A percentile compares a stretch with the other conserved stretches of the same genome.
Evolutionary conservation across 2,113 vertebrate genomes (phyloP).

Genomic region (Monopterus albus): DNA sequence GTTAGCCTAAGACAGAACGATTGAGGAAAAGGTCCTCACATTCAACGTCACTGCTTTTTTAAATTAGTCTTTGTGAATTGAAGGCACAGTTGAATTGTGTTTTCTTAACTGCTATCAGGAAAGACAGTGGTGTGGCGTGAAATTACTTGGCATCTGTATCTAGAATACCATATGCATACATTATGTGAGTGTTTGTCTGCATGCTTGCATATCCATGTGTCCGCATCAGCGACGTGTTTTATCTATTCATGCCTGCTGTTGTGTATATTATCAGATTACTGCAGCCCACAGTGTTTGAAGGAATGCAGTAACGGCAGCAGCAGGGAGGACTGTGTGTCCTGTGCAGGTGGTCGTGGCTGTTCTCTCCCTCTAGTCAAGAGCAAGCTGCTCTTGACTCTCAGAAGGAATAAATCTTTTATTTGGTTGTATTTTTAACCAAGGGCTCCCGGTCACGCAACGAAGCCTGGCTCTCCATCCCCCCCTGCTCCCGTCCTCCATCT

Average conservation of each 20-base stretch:
- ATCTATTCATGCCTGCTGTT: constrained; percentile 25
- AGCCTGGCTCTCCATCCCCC: constrained; percentile 43
- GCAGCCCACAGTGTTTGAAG: constrained; percentile 18
- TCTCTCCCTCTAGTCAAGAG: constrained; percentile 64
- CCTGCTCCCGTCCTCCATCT: constrained; percentile 30
- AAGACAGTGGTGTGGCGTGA: constrained; percentile 4
- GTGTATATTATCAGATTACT: constrained; percentile 47
- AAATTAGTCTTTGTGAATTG: constrained; percentile 98
- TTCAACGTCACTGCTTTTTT: constrained; percentile 90
- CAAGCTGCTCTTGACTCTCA: constrained; percentile 76
- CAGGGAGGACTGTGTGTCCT: constrained; percentile 72
- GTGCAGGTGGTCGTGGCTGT: constrained; percentile 76
- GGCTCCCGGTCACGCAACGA: constrained; percentile 80
- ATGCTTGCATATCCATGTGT: constrained; percentile 23
- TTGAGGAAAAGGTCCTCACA: constrained; percentile 84
- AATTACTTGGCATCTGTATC: constrained; percentile 1
- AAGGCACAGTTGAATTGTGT: constrained; percentile 93
- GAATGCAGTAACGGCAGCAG: constrained; percentile 48
- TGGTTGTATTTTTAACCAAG: constrained; percentile 84
- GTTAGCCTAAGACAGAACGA: constrained; percentile 86
- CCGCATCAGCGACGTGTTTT: constrained; percentile 5
- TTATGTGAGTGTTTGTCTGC: constrained; percentile 1
- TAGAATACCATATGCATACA: background rate
- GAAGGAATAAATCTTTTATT: constrained; percentile 88
- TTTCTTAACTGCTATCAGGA: constrained; percentile 88